Percentiles rank a stretch among this genome's conserved stretches.
These are phyloP conservation scores for Xanthia togata DNA, from an alignment of 2,888 invertebrate genomes.

Conservation along the genomic window DNA sequence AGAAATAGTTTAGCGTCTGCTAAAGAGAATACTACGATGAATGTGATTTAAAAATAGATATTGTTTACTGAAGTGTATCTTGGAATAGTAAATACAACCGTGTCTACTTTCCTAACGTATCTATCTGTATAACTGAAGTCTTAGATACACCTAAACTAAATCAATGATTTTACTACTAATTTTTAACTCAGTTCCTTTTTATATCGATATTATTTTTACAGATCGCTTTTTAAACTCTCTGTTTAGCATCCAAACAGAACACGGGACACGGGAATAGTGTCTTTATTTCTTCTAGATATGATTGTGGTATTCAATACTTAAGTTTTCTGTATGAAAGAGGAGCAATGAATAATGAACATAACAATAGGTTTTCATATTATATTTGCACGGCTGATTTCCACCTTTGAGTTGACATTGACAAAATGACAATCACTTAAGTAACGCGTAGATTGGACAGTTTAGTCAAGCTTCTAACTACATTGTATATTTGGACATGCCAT, in stretches of 20 bases:
- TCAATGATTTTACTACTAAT: slow-evolving; percentile 1
- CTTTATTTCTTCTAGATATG: background rate
- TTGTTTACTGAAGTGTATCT: slow-evolving; percentile 22
- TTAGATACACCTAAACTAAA: slow-evolving; percentile 36
- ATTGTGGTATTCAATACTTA: background rate
- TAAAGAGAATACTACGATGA: slow-evolving; percentile 17
- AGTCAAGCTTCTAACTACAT: slow-evolving; percentile 17
- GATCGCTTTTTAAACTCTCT: background rate
- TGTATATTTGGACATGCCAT: slow-evolving; percentile 16
- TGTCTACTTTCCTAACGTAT: slow-evolving; percentile 6
- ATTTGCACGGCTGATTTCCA: slow-evolving; percentile 22
- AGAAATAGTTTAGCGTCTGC: background rate
- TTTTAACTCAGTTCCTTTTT: slow-evolving; percentile 17
- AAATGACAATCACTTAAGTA: slow-evolving; percentile 40
- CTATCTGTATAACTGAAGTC: slow-evolving; percentile 25
- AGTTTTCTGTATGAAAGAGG: background rate
- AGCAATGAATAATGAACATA: background rate
- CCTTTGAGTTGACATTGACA: slow-evolving; percentile 38
- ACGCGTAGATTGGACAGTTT: slow-evolving; percentile 28
- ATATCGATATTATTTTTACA: slow-evolving; percentile 8
- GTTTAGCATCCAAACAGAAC: too few relatives aligned
- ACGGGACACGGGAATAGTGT: too few relatives aligned
- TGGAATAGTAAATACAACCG: slow-evolving; percentile 15
- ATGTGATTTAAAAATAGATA: slow-evolving; percentile 36
- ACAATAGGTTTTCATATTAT: slow-evolving; percentile 20